phyloP scores from a whole-genome alignment of 2,888 invertebrate species.

The Lycophotia porphyrea region DNA sequence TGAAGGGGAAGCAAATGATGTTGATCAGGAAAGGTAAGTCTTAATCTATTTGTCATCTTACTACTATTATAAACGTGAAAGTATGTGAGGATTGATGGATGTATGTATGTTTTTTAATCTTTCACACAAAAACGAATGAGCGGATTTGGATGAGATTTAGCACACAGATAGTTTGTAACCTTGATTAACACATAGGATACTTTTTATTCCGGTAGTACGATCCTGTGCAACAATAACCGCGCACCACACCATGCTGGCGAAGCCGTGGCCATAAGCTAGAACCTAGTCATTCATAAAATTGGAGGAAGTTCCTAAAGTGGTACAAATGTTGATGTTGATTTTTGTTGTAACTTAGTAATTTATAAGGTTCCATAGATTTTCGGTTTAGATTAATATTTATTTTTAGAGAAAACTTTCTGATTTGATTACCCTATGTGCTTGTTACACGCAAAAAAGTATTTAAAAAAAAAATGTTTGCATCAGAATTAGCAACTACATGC shows the following conservation, averaged over 20 bases:
- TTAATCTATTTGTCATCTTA: neutral
- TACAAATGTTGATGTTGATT: neutral
- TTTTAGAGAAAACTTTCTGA: neutral
- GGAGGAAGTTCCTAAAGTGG: neutral
- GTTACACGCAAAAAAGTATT: neutral
- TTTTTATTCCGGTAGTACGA: neutral
- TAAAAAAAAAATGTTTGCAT: neutral
- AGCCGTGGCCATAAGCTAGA: too few relatives aligned
- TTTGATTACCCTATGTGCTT: neutral
- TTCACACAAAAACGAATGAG: neutral
- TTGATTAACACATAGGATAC: neutral
- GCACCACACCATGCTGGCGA: too few relatives aligned
- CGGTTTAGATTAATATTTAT: neutral
- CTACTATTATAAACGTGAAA: neutral
- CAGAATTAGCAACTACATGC: neutral
- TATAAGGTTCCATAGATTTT: neutral
- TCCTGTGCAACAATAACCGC: neutral
- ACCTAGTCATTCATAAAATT: neutral
- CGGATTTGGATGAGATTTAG: neutral
- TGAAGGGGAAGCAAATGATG: slow-evolving; percentile 46
- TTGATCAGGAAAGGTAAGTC: slow-evolving; percentile 66
- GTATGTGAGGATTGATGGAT: neutral
- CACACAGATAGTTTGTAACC: neutral
- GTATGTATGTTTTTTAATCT: neutral
- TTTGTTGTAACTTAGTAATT: neutral